Base-by-base conservation (phyloP, 2,113 vertebrate genomes). In the Cephalopholis sonnerati region DNA sequence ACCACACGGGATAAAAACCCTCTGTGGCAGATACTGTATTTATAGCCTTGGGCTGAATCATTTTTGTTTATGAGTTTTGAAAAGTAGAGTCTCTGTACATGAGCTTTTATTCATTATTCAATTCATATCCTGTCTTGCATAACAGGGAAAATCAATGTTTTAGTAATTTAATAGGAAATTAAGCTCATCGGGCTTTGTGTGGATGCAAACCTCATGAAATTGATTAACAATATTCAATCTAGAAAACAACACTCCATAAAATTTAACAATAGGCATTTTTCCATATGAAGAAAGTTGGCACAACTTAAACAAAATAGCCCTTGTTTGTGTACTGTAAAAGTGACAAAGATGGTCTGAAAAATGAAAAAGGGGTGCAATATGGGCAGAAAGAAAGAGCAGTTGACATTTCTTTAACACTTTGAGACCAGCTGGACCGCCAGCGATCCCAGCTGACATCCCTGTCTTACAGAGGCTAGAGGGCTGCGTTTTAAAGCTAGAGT, bases 101-200 rank as follows among this genome's bases (percentile, higher is more conserved):
- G 2, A 65, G 20, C 66, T 53, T 82, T 61, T 54, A 53, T 74
- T 72, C 55, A 64, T 76, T 75, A 53, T 62, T 81, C 46, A 69
- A n/a, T 50, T 82, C 36, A 64, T 32, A 68, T 68, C 50, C 66
- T 62, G 24, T 25, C 61, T 41, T 48, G 54, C 68, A 27, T 72
- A 58, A 46, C 32, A 44, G n/a, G 5, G 50, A 62, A 82, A 51
- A 48, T 65, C 25, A 4, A 62, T 67, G 72, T 24, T 65, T 25
- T n/a, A 7, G 29, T 64, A 50, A 74, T 68, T 50, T 25, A 74
- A 69, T 54, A 22, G 64, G 20, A 54, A 70, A 86, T 77, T 25
- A 57, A 27, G 18, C 39, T 67, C 18, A 73, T 57, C 22, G 11
- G 54, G 22, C 25, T 7, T 16, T 39, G 16, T 55, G 48, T 71